Base-by-base conservation (phyloP, 2,888 invertebrate species). In the Ornithoptera priamus region DNA sequence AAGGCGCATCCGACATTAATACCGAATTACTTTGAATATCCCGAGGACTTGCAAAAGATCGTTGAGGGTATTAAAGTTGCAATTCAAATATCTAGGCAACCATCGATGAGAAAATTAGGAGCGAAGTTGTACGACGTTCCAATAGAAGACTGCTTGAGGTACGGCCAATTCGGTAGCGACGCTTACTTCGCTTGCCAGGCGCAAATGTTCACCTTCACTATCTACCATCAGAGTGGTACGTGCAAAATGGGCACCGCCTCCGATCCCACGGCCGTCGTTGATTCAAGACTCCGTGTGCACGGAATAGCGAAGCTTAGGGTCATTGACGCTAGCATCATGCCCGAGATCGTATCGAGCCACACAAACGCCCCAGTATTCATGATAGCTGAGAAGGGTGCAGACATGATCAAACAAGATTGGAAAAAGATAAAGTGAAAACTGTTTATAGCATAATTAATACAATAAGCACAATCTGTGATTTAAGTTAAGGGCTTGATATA, bases 311-410 rank as follows among this genome's bases (percentile, higher is more conserved):
- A 94, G 6, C 85, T 97, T 58, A 89, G 97, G 74, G 96, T 97
- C 0, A 94, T 96, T 70, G 97, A 97, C 80, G 96, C 96, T 0
- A 96, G 96, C 74, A 93, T 97, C 59, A 97, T 97, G 94, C 97
- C 97, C 0, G 94, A 94, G 82, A 95, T 97, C 60, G 94, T 95
- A 0, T 95, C 96, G 0, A 95, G 95, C 30, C 96, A 97, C 80
- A 96, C 96, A 0, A 96, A 96, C 77, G 95, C 96, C 0, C 96
- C 97, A 0, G 93, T 93, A 0, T 96, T 94, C 73, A 96, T 97
- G 97, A 96, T 97, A 76, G 97, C 96, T 3, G 97, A 97, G 83
- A 97, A 96, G 81, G 96, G 94, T 8, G 91, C 95, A 0, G 96
- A 96, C 79, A 91, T 96, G 89, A 95, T 96, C 61, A 95, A 95